Evolutionary conservation across 2,797 vertebrate species (phyloP), one percentile per base, ranked within the genome.

Genomic region (Moxostoma hubbsi): DNA sequence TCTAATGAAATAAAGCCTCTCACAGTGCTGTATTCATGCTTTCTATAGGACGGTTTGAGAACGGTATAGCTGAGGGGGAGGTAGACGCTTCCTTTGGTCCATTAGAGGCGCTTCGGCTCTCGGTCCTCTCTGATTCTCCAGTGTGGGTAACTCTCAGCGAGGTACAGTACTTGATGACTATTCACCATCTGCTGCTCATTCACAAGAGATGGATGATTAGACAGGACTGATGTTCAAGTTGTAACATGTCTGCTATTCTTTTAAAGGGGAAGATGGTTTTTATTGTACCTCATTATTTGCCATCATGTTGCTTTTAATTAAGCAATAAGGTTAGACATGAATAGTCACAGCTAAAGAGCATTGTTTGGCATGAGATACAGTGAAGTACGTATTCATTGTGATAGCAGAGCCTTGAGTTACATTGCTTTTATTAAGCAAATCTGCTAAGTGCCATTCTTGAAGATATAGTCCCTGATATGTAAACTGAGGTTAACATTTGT

Each of bases 61-160:
- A 96, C n/a, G 97, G 97, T 0, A 90, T 98, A 0, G 95, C 96
- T 0, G 97, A 99, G 85, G 98, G 97, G 0, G 96, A 97, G 89
- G 96, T 99, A 82, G 97, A 99, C 84, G 90, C 95, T 0, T 93
- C 94, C 15, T 98, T 99, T 0, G 98, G 97, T 5, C 98, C 97
- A 0, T 90, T 98, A 89, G 97, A 99, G 90, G 96, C 97, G 24
- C 90, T 99, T 86, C 93, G 97, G 46, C 95, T 99, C 73, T 93
- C 96, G 1, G 97, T 98, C 88, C 87, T 96, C 86, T 97, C 95
- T 0, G 97, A 99, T 90, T 99, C 96, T 0, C 98, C 98, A 0
- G 98, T 99, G 81, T 99, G 98, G 98, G 96, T 99, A 87, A 98
- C 98, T 86, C 93, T 98, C 87, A 97, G 96, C 9, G 96, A 98